Percentiles rank a stretch among this genome's conserved stretches.
phyloP scores from a whole-genome alignment of 1,140 invertebrate genomes.

The Ooceraea biroi region DNA sequence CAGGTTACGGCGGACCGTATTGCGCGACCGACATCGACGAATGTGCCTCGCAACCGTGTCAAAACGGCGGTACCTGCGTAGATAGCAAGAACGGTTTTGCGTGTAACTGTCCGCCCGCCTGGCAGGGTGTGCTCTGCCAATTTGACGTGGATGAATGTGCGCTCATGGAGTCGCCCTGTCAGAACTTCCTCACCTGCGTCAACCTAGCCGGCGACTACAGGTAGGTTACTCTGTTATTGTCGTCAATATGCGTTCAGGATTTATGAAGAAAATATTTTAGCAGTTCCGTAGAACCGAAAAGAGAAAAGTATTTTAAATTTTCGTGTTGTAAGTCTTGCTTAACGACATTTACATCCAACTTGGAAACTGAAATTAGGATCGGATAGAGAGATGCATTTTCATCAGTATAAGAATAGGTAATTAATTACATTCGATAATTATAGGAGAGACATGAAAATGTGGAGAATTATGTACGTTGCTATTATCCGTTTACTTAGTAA shows the following conservation, averaged over 20 bases:
- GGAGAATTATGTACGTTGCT: background rate
- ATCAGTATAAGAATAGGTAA: background rate
- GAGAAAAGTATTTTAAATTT: too few species aligned
- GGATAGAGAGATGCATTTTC: background rate
- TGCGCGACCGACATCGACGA: slow-evolving; percentile 94
- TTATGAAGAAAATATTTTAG: background rate
- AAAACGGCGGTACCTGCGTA: slow-evolving; percentile 94
- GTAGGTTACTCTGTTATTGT: slow-evolving; percentile 66
- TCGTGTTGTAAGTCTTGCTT: too few species aligned
- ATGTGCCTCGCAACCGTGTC: slow-evolving; percentile 93
- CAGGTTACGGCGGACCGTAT: slow-evolving; percentile 94
- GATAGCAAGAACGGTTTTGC: slow-evolving; percentile 91
- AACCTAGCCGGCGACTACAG: slow-evolving; percentile 94
- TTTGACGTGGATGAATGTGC: slow-evolving; percentile 88
- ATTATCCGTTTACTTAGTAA: background rate
- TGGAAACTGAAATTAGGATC: background rate
- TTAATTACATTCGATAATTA: background rate
- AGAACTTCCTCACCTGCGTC: slow-evolving; percentile 93
- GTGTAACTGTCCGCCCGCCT: slow-evolving; percentile 93
- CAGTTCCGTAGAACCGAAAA: background rate
- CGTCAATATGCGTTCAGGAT: background rate
- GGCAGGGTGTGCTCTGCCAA: slow-evolving; percentile 93
- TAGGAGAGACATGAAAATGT: background rate
- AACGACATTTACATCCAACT: too few species aligned
- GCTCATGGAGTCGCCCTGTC: slow-evolving; percentile 89